Evolutionary conservation across 2,888 invertebrate species (phyloP).

Genomic region (Petrolisthes manimaculis): DNA sequence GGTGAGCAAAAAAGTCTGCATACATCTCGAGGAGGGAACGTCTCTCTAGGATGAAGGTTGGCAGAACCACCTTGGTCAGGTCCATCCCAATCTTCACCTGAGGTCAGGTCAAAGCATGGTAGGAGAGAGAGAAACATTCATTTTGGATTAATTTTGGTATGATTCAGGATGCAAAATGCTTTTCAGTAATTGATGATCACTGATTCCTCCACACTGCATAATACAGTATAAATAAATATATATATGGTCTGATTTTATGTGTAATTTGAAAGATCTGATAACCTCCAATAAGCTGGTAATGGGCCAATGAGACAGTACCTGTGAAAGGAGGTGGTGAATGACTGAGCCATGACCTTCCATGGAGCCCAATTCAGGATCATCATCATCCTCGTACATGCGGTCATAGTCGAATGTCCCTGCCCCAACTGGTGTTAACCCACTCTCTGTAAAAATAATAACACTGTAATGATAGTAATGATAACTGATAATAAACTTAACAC

Average conservation of each 20-base stretch:
- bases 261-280: too few species aligned
- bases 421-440: neutral
- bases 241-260: too few species aligned
- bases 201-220: too few species aligned
- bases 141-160: neutral
- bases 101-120: neutral
- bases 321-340: constrained; percentile 94
- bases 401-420: constrained; percentile 69
- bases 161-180: too few species aligned
- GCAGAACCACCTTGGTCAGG: constrained; percentile 97
- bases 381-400: constrained; percentile 88
- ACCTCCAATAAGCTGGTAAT: neutral
- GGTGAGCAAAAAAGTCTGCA: constrained; percentile 99
- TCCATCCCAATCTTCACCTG: constrained; percentile 98
- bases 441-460: neutral
- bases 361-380: constrained; percentile 79
- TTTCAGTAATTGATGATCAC: neutral
- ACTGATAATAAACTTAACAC: neutral
- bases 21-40: constrained; percentile 99
- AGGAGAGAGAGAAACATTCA: neutral
- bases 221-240: too few species aligned
- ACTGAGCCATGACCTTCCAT: constrained; percentile 98
- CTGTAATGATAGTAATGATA: constrained; percentile 5
- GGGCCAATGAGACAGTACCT: constrained; percentile 70
- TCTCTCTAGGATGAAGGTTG: constrained; percentile 97